phyloP scores from a whole-genome alignment of 2,888 invertebrate genomes.

The Lasioglossum figueresi region DNA sequence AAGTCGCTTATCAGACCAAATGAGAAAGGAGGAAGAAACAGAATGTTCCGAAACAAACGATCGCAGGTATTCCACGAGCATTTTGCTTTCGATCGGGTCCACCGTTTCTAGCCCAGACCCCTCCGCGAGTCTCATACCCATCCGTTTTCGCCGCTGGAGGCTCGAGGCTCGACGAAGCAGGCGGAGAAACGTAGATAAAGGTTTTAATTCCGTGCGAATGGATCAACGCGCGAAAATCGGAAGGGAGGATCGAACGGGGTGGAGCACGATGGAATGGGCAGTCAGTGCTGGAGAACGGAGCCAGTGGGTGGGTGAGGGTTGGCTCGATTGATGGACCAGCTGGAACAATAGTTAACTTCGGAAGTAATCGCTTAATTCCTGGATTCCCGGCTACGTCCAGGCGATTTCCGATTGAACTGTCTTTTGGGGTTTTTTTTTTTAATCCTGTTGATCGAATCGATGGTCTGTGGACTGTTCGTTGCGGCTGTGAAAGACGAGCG shows the following conservation, averaged over 20 bases:
- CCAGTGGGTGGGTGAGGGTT: neutral
- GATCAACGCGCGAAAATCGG: constrained; percentile 69
- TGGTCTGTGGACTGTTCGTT: constrained; percentile 15
- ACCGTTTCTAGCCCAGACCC: constrained; percentile 2
- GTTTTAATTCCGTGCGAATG: constrained; percentile 77
- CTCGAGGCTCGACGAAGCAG: constrained; percentile 49
- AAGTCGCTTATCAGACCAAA: constrained; percentile 62
- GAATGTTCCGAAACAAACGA: constrained; percentile 59
- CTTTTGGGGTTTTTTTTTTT: constrained; percentile 39
- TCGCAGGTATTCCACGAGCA: constrained; percentile 34
- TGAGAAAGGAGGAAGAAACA: constrained; percentile 27
- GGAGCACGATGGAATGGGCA: neutral
- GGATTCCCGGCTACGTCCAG: constrained; percentile 57
- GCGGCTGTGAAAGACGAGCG: constrained; percentile 12
- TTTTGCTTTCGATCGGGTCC: constrained; percentile 7
- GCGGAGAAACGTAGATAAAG: constrained; percentile 72
- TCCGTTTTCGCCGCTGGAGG: constrained; percentile 29
- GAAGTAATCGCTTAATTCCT: constrained; percentile 73
- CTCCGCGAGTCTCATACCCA: constrained; percentile 22
- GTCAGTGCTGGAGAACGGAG: constrained; percentile 1
- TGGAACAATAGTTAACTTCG: constrained; percentile 74
- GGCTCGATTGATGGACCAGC: constrained; percentile 67
- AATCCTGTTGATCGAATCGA: constrained; percentile 39
- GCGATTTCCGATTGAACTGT: constrained; percentile 61
- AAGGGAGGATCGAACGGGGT: constrained; percentile 44